A percentile compares a stretch with the other conserved stretches of the same genome.
Conservation (phyloP, 2,888 invertebrate genomes). For the Ecdyonurus torrentis region DNA sequence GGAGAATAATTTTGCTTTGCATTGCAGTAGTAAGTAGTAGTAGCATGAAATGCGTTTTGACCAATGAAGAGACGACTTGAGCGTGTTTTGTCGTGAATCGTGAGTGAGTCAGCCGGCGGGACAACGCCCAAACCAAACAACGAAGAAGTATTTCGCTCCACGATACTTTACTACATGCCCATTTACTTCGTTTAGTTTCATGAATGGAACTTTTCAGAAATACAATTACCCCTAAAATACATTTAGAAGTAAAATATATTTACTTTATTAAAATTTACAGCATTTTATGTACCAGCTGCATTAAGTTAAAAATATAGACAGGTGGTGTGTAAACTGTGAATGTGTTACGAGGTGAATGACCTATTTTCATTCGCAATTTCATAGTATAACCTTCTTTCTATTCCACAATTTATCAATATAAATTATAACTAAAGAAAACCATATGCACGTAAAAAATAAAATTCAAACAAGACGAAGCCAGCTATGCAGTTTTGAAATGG, state of each 20-base stretch:
- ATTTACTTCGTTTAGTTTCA: too few relatives aligned
- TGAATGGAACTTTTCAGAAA: too few relatives aligned
- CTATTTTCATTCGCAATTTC: neutral
- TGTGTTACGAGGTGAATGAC: neutral
- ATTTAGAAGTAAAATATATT: neutral
- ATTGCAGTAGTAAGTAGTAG: neutral
- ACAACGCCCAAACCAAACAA: neutral
- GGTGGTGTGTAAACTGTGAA: too few relatives aligned
- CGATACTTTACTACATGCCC: too few relatives aligned
- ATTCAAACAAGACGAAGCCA: too few relatives aligned
- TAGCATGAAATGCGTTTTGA: neutral
- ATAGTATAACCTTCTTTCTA: too few relatives aligned
- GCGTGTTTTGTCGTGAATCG: neutral
- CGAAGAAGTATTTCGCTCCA: too few relatives aligned
- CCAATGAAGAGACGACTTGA: neutral
- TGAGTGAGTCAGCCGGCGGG: neutral
- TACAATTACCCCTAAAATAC: neutral
- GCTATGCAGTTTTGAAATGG: too few relatives aligned
- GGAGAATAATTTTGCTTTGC: neutral
- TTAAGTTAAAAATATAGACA: neutral
- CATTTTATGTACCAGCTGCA: neutral
- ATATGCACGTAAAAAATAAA: too few relatives aligned
- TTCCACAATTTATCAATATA: too few relatives aligned
- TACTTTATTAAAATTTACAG: neutral
- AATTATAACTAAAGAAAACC: too few relatives aligned